Base-by-base conservation (phyloP, 2,888 invertebrate genomes). In the Ashinkailepas kermadecensis region DNA sequence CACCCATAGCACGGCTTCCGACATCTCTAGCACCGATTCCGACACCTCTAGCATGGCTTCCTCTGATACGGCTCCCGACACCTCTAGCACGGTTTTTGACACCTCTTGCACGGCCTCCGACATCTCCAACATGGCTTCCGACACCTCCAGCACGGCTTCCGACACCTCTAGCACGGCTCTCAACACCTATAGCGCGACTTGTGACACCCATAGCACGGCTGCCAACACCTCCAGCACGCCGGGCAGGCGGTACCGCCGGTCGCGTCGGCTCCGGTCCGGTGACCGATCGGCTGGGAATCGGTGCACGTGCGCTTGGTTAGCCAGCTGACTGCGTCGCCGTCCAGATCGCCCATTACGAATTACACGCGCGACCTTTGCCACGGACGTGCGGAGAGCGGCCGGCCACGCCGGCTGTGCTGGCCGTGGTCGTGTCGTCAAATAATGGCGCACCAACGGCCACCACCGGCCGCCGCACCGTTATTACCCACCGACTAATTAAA, bases 201-300 rank as follows among this genome's bases (percentile, higher is more conserved):
- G n/a, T n/a, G n/a, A 3, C 39, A 39, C 39, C 39, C 4, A 1
- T 4, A 39, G 39, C 39, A 39, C 39, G 39, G 2, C 39, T 39
- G 1, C 39, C 39, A 4, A 39, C 39, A 39, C 39, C 39, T 39
- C 39, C 39, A 4, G 39, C 39, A 4, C 1, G 39, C 39, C 39
- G 39, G 39, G 39, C 39, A 4, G 39, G 1, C 39, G 4, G 39
- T 39, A 39, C 39, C 39, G 39, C 10, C 64, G 12, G 65, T 23
- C 10, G 25, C 67, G 62, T 18, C 18, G 18, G 64, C 8, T 21
- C 64, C 39, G 39, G 39, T 39, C 39, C 39, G 39, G 39, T 70
- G 70, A 70, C 70, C 70, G 70, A 70, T 70, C 70, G 70, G 7
- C 70, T 39, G 70, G 70, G 25, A 70, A 70, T 70, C 70, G 70